Evolutionary conservation across 2,797 vertebrate species (phyloP).

Genomic region (Trematomus bernacchii): DNA sequence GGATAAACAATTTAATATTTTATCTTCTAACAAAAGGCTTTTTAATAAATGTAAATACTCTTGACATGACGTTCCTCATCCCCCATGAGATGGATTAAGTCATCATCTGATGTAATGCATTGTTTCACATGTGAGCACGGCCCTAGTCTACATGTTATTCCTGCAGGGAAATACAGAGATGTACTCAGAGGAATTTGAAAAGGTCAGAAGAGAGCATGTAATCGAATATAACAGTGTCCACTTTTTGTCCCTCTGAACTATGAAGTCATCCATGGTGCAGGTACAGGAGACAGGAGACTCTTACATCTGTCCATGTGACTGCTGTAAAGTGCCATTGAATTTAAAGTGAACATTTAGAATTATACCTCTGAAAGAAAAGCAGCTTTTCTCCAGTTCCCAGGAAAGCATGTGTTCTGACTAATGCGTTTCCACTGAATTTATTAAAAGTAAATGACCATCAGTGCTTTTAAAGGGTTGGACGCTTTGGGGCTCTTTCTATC

Average conservation of each 20-base stretch:
- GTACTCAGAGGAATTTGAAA: conserved; percentile 28
- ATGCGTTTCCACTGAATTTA: conserved; percentile 27
- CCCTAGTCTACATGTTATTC: conserved; percentile 23
- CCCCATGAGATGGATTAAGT: background rate
- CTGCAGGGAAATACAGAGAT: conserved; percentile 18
- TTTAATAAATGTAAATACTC: no score
- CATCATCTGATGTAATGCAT: background rate
- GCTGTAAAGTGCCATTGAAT: conserved; percentile 24
- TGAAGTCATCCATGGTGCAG: conserved; percentile 45
- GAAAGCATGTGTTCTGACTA: conserved; percentile 27
- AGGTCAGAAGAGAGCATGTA: conserved; percentile 36
- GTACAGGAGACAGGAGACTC: conserved; percentile 29
- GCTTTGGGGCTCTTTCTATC: background rate
- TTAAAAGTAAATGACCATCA: conserved; percentile 22
- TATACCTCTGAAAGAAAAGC: conserved; percentile 12
- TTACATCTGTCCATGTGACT: conserved; percentile 10
- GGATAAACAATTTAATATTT: no score
- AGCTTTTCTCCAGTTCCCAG: conserved; percentile 22
- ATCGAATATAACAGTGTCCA: conserved; percentile 49
- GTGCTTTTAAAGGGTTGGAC: conserved; percentile 28
- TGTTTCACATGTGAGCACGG: background rate
- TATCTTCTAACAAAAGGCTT: no score
- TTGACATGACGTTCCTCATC: background rate
- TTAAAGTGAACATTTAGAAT: conserved; percentile 1
- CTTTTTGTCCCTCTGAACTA: conserved; percentile 36